Percentiles rank a stretch among this genome's conserved stretches.
Conservation (phyloP, 2,888 invertebrate genomes). For the Chrysolina americana region DNA sequence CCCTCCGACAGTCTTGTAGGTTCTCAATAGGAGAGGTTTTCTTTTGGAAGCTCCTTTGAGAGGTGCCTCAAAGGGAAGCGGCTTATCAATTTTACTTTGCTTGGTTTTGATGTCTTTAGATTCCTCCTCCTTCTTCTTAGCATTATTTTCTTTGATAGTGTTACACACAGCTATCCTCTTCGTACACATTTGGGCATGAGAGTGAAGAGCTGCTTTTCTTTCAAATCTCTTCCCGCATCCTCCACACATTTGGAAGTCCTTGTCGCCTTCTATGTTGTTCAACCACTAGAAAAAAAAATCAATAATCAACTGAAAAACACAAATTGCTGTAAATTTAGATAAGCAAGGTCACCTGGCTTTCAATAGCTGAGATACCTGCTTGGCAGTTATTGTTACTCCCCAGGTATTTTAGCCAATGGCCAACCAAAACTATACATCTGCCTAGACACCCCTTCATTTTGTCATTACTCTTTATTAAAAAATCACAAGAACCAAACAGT, state of each 20-base stretch:
- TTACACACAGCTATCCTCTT: slow-evolving; percentile 72
- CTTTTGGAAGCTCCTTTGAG: slow-evolving; percentile 54
- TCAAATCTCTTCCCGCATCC: slow-evolving; percentile 83
- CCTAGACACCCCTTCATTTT: too few relatives aligned
- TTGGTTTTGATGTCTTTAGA: slow-evolving; percentile 45
- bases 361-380: too few relatives aligned
- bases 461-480: too few relatives aligned
- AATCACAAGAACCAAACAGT: too few relatives aligned
- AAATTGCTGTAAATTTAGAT: too few relatives aligned
- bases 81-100: slow-evolving; percentile 31
- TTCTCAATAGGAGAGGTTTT: slow-evolving; percentile 50
- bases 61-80: slow-evolving; percentile 34
- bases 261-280: slow-evolving; percentile 77
- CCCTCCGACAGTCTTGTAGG: slow-evolving; percentile 40
- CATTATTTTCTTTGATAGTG: slow-evolving; percentile 60
- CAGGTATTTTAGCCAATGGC: too few relatives aligned
- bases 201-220: slow-evolving; percentile 79
- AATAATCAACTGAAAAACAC: background rate
- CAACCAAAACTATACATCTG: too few relatives aligned
- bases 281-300: slow-evolving; percentile 72
- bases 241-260: slow-evolving; percentile 76
- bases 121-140: slow-evolving; percentile 53
- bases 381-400: too few relatives aligned
- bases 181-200: slow-evolving; percentile 80
- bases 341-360: too few relatives aligned